Base-by-base conservation (phyloP, 2,797 vertebrate species). In the Ptychadena robeensis region DNA sequence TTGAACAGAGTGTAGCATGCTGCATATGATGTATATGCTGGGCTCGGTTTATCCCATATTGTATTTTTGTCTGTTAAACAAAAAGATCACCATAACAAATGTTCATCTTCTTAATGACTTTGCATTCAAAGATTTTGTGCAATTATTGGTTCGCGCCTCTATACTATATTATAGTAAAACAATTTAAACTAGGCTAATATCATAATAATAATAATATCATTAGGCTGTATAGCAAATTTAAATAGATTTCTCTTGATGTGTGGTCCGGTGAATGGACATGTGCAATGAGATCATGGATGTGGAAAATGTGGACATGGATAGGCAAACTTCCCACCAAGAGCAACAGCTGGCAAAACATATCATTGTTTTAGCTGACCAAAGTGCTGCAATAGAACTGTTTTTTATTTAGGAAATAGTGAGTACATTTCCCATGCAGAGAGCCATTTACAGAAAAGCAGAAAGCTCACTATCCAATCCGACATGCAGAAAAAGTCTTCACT, bases 1-100 rank as follows among this genome's bases (percentile, higher is more conserved):
- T 53, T 63, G 53, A 71, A 61, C 34, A 61, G 64, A 68, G 67
- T 68, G 76, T 30, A 71, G 57, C 15, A 53, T 63, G 15, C 35
- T 71, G 53, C 66, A n/a, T 27, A 34, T 53, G 48, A 69, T 59
- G 75, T 78, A 44, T 63, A 34, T 48, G 34, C 18, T 8, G 11
- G 10, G 63, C 28, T 61, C 10, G 31, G 59, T 37, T 15, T 31
- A 22, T 32, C 22, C 18, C 53, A 74, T 40, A 44, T 32, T 66
- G 63, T 48, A 59, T 28, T 64, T 44, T 28, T 69, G 18, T 25
- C 31, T 28, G 31, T 57, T 53, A 11, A 35, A 30, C 10, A 44
- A 1, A 14, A 44, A 32, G 38, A 27, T 66, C 4, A 44, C 38
- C 38, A 76, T 61, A 25, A 61, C n/a, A 61, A 61, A 61, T 25